A percentile compares a stretch with the other conserved stretches of the same genome.
phyloP scores from a whole-genome alignment of 2,113 vertebrate species.

The Gymnobelideus leadbeateri region DNA sequence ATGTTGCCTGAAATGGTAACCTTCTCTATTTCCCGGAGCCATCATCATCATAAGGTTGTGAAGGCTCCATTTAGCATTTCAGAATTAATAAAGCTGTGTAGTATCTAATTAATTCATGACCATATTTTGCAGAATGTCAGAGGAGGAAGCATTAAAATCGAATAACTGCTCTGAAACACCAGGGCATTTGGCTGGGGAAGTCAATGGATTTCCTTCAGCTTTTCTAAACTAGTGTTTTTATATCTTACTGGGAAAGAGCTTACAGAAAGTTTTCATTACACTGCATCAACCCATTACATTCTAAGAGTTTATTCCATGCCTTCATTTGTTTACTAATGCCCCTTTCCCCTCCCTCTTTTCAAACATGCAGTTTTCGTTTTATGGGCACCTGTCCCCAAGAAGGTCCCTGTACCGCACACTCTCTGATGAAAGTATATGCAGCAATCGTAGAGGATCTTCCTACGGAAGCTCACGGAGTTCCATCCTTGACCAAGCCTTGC shows the following conservation, averaged over 20 bases:
- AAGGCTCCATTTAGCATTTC: conserved; percentile 71
- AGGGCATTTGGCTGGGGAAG: not conserved
- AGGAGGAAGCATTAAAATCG: conserved; percentile 47
- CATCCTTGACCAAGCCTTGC: conserved; percentile 93
- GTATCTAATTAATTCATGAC: conserved; percentile 52
- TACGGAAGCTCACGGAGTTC: conserved; percentile 95
- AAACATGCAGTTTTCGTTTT: conserved; percentile 86
- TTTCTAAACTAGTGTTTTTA: not conserved
- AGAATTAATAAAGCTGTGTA: conserved; percentile 65
- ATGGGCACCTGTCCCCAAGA: conserved; percentile 89
- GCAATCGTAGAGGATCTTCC: conserved; percentile 92
- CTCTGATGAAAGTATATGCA: conserved; percentile 96
- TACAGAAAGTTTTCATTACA: not conserved
- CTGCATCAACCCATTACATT: not conserved
- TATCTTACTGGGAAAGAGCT: conserved; percentile 13
- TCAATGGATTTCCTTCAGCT: not conserved
- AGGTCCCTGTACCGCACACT: conserved; percentile 93
- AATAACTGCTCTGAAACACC: conserved; percentile 10
- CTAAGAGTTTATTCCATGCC: not conserved
- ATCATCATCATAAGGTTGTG: not conserved
- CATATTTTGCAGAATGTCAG: conserved; percentile 63
- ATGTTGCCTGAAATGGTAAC: conserved; percentile 55
- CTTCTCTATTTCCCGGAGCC: conserved; percentile 55
- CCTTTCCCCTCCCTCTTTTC: conserved; percentile 2
- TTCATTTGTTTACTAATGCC: not conserved